These are phyloP conservation scores for Dendrolimus pini DNA, from an alignment of 2,888 invertebrate species.

Conservation along the genomic window DNA sequence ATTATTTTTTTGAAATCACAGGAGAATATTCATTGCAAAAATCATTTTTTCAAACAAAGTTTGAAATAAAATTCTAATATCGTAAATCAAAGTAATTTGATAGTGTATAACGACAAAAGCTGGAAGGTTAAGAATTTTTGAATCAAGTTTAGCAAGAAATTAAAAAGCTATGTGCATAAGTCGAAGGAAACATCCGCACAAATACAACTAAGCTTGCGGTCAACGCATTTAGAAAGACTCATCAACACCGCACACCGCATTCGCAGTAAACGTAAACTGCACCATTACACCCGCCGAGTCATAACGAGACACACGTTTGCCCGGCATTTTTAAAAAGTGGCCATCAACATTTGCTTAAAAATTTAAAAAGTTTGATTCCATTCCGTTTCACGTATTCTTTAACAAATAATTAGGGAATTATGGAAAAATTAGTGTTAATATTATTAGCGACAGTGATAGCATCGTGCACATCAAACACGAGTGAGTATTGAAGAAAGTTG, in stretches of 20 bases:
- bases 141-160: neutral
- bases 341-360: constrained; percentile 4
- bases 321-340: constrained; percentile 15
- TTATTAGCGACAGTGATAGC: constrained; percentile 44
- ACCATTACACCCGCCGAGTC: constrained; percentile 53
- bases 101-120: neutral
- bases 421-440: constrained; percentile 49
- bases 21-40: no score
- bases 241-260: constrained; percentile 20
- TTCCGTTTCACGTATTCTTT: constrained; percentile 8
- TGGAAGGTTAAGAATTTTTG: neutral
- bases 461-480: constrained; percentile 50
- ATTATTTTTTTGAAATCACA: no score
- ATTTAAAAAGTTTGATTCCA: constrained; percentile 3
- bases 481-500: constrained; percentile 67
- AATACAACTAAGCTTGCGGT: constrained; percentile 22
- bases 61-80: no score
- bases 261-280: constrained; percentile 18
- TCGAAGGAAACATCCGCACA: neutral
- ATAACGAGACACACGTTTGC: constrained; percentile 43
- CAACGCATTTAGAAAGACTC: constrained; percentile 38
- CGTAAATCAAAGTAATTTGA: no score
- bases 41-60: no score
- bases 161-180: neutral
- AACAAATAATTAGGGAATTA: constrained; percentile 21